A percentile compares a stretch with the other conserved stretches of the same genome.
Conservation (phyloP, 2,797 vertebrate genomes). For the Pelodytes ibericus region DNA sequence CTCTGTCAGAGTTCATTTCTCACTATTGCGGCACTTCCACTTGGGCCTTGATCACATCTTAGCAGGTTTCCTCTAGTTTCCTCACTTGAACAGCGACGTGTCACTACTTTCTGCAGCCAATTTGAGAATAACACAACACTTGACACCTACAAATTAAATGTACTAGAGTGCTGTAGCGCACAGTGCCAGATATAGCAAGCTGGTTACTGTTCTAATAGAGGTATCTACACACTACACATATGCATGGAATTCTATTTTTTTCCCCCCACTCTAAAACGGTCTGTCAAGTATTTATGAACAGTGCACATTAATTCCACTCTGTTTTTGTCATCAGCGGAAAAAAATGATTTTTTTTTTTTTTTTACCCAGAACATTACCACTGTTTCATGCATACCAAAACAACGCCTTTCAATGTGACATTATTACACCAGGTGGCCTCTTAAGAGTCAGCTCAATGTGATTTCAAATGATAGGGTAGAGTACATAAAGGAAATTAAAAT, state of each 20-base stretch:
- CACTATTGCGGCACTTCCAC: not conserved
- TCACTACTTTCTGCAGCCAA: not conserved
- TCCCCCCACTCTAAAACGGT: conserved; percentile 74
- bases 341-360: conserved; percentile 72
- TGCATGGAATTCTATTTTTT: conserved; percentile 73
- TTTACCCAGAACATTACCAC: conserved; percentile 74
- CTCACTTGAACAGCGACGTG: conserved; percentile 15
- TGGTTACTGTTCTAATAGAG: not conserved
- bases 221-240: conserved; percentile 54
- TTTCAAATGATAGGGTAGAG: conserved; percentile 84
- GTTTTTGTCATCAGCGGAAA: conserved; percentile 74
- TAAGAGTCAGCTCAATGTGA: conserved; percentile 82
- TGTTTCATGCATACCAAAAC: conserved; percentile 72
- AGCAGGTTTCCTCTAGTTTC: conserved; percentile 5
- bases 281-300: conserved; percentile 81
- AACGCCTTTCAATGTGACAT: conserved; percentile 79
- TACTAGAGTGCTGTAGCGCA: not conserved
- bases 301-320: conserved; percentile 79
- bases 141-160: conserved; percentile 14
- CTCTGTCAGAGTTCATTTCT: not conserved
- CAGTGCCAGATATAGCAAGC: not conserved
- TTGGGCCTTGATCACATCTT: not conserved
- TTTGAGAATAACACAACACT: conserved; percentile 13
- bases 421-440: conserved; percentile 83
- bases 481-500: conserved; percentile 83